Base-by-base conservation (phyloP, 2,797 vertebrate species). In the Pipistrellus pygmaeus region DNA sequence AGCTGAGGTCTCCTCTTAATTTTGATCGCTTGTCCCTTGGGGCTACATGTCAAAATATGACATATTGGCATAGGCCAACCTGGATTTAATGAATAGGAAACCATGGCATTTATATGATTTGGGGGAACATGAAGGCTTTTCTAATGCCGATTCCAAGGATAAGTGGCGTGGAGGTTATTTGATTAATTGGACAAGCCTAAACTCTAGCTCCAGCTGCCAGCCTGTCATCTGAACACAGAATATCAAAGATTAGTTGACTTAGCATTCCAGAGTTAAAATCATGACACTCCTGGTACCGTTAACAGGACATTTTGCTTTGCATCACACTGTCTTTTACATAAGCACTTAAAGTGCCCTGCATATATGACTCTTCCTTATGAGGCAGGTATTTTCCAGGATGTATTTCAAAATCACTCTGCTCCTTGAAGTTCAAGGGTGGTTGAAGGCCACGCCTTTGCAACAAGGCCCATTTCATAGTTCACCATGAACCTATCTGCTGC, bases 1-100 rank as follows among this genome's bases (percentile, higher is more conserved):
- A 93, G 81, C 96, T 95, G 91, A 94, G 88, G 97, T 94, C 69
- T 95, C 21, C 80, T 95, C 94, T 88, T 97, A 91, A 96, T 98
- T 97, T 97, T 96, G 80, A 85, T 94, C 96, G 86, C 7, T 0
- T 87, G 80, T 96, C 91, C 86, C 95, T 96, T 95, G 96, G 86
- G 95, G 75, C 88, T 93, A 75, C 44, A 3, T 88, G 88, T 97
- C 96, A 97, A 97, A 97, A 96, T 97, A 94, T 35, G 95, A 95
- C 93, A 96, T 88, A 94, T 64, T 51, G 4, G 2, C 89, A 62
- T 12, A 90, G 92, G 78, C 88, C 81, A 94, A 97, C 92, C 91
- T 94, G 91, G 71, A 76, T 95, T 66, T 95, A 96, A 96, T 92
- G 89, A 97, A 53, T 60, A 97, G 95, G 73, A 96, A 96, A 68